Percentiles rank a stretch among this genome's conserved stretches.
Conservation (phyloP, 2,888 invertebrate genomes). For the Toxonevra muliebris region DNA sequence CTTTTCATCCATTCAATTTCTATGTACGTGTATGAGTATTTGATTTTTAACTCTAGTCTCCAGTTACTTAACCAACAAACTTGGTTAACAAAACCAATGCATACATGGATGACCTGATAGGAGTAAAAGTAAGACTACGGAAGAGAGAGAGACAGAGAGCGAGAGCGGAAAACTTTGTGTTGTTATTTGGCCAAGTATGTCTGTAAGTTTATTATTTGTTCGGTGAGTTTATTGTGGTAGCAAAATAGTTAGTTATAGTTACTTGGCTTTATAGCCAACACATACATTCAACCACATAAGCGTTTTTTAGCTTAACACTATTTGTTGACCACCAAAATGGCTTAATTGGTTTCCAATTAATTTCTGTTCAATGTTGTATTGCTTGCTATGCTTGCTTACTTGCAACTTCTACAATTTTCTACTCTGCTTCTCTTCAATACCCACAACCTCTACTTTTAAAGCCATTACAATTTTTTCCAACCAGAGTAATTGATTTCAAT, state of each 20-base stretch:
- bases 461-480: neutral
- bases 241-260: no score
- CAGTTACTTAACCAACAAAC: constrained; percentile 10
- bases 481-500: constrained; percentile 8
- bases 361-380: constrained; percentile 40
- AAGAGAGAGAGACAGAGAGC: no score
- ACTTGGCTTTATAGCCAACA: no score
- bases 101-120: no score
- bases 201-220: no score
- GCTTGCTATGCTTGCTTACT: constrained; percentile 13
- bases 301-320: constrained; percentile 16
- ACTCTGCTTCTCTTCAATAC: constrained; percentile 15
- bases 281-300: neutral
- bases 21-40: constrained; percentile 1
- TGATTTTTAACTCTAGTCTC: neutral
- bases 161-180: no score
- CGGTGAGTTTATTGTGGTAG: no score
- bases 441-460: neutral
- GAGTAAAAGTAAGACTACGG: no score
- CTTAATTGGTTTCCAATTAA: constrained; percentile 50
- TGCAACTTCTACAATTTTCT: constrained; percentile 13
- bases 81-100: constrained; percentile 16
- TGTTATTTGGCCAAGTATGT: no score
- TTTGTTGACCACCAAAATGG: constrained; percentile 26
- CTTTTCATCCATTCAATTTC: neutral